A percentile compares a stretch with the other conserved stretches of the same genome.
Evolutionary conservation across 2,888 invertebrate genomes (phyloP).

Genomic region (Entomobrya proxima): DNA sequence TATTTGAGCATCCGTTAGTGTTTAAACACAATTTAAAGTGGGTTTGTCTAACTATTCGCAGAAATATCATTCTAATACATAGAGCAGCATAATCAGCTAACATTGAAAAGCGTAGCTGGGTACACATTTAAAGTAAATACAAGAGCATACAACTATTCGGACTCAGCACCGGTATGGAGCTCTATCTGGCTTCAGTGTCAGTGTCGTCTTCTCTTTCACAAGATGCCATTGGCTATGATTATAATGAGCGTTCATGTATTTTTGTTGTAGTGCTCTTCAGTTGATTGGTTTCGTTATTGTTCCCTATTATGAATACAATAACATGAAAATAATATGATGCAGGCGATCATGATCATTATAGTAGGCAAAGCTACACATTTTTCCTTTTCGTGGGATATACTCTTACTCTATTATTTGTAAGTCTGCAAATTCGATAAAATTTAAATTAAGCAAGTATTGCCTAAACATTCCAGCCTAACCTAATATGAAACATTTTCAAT

Average conservation of each 20-base stretch:
- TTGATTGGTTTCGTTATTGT: constrained; percentile 4
- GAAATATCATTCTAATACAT: not conserved
- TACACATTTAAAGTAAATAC: constrained; percentile 24
- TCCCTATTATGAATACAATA: not conserved
- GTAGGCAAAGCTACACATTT: not conserved
- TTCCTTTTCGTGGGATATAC: not conserved
- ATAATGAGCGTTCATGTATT: constrained; percentile 10
- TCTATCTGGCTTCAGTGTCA: not conserved
- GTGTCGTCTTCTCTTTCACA: not conserved
- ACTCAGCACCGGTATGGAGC: no score
- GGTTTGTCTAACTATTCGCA: not conserved
- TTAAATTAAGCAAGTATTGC: not conserved
- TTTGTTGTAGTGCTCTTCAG: constrained; percentile 21
- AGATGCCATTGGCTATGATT: constrained; percentile 28
- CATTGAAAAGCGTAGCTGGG: constrained; percentile 18
- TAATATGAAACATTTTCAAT: not conserved
- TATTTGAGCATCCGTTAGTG: no score
- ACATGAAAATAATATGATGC: not conserved
- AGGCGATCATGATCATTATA: not conserved
- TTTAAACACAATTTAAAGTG: constrained; percentile 2
- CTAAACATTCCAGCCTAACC: not conserved
- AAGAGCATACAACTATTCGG: no score
- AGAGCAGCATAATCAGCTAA: not conserved
- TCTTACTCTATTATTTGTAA: not conserved
- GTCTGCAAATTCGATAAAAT: not conserved